Conservation (phyloP, 2,888 invertebrate genomes). For the Brachylomia viminalis region DNA sequence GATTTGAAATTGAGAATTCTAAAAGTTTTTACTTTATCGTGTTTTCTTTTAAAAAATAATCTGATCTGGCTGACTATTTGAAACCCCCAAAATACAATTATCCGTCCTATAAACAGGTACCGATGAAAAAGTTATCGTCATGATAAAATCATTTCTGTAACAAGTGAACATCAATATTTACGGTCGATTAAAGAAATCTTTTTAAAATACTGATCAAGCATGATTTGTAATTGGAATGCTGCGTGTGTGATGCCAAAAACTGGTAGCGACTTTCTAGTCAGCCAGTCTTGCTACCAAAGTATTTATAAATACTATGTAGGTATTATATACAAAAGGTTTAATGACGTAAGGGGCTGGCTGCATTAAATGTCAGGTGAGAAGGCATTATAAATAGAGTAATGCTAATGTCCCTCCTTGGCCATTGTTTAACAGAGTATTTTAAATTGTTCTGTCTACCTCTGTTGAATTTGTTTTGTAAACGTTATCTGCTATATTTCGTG, state of each 20-base stretch:
- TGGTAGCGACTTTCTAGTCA: slow-evolving; percentile 46
- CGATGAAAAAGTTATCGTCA: not conserved
- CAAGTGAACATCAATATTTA: slow-evolving; percentile 5
- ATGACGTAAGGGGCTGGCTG: not conserved
- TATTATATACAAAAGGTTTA: slow-evolving; percentile 21
- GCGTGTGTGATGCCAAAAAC: slow-evolving; percentile 45
- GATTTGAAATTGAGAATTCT: not conserved
- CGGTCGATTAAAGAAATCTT: not conserved
- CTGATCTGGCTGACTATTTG: not conserved
- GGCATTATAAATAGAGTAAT: slow-evolving; percentile 8
- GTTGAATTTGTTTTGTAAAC: not conserved
- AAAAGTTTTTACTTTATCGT: not conserved
- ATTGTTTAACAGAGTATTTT: slow-evolving; percentile 15
- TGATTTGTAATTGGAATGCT: slow-evolving; percentile 44
- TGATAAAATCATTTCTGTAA: not conserved
- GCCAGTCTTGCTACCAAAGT: slow-evolving; percentile 20
- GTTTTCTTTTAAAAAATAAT: not conserved
- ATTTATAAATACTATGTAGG: slow-evolving; percentile 5
- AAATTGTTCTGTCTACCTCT: not conserved
- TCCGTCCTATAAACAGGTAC: not conserved
- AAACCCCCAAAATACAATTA: not conserved
- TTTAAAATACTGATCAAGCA: slow-evolving; percentile 24
- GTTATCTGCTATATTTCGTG: not conserved
- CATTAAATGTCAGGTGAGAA: slow-evolving; percentile 37
- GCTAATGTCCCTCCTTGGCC: slow-evolving; percentile 1